These are phyloP conservation scores for Polyodon spathula DNA, from an alignment of 2,113 vertebrate genomes.

Conservation along the genomic window DNA sequence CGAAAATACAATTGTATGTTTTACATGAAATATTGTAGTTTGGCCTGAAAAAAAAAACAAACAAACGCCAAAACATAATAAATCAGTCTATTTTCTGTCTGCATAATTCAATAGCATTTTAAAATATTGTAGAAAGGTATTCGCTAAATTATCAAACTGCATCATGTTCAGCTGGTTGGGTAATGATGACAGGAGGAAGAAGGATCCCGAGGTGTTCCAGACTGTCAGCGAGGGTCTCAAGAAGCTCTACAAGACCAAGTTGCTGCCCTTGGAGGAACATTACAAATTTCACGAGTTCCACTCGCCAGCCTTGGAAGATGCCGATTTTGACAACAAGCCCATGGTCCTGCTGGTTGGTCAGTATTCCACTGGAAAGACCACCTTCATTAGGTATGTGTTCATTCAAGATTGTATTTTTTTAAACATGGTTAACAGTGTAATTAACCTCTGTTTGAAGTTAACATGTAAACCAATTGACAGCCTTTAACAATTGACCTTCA, in stretches of 20 bases:
- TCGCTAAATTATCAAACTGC: conserved; percentile 2
- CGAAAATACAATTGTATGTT: background rate
- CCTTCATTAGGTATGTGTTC: conserved; percentile 80
- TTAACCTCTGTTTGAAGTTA: no score
- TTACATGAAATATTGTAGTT: background rate
- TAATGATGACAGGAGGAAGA: conserved; percentile 79
- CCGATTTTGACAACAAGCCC: conserved; percentile 96
- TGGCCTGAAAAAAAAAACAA: background rate
- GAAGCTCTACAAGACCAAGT: conserved; percentile 93
- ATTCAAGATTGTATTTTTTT: background rate
- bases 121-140: conserved; percentile 14
- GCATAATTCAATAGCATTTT: background rate
- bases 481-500: no score
- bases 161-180: conserved; percentile 96
- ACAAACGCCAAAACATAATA: background rate
- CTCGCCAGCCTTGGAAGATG: conserved; percentile 89
- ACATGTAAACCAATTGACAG: no score
- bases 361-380: conserved; percentile 95
- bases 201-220: conserved; percentile 93
- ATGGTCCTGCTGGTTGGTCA: conserved; percentile 96
- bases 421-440: no score
- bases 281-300: conserved; percentile 98
- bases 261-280: conserved; percentile 86
- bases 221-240: conserved; percentile 90
- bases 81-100: background rate